Base-by-base conservation (phyloP, 2,888 invertebrate genomes). In the Lasioglossum zephyrum region DNA sequence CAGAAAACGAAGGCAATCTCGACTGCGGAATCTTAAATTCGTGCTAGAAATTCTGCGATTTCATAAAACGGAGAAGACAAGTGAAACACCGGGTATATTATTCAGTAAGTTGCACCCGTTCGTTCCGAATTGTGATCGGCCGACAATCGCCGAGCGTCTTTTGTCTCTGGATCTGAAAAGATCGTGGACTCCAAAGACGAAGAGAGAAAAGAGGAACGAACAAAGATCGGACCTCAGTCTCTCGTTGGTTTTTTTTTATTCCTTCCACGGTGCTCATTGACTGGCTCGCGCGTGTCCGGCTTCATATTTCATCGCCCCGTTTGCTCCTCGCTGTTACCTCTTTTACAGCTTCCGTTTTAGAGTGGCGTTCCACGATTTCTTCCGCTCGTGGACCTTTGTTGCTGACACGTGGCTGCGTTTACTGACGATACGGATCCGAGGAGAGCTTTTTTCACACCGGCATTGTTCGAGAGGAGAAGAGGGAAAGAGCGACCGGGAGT, bases 281-380 rank as follows among this genome's bases (percentile, higher is more conserved):
- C 75, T 72, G 53, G 66, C 49, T 36, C 39, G 57, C 74, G 78
- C 66, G 73, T 69, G 69, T 79, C 80, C 47, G 77, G 77, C 44
- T 84, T 86, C 80, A 86, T 86, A 86, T 86, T 86, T 86, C 85
- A 84, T 78, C 44, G 80, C 26, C 2, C 77, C 77, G 47, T 86
- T 72, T 73, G 53, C 80, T 41, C 57, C 44, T 22, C 39, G 44
- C 69, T 53, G 22, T 39, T 76, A 76, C n/a, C 73, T 31, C 82
- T 70, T 79, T 39, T 76, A 76, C n/a, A 79, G 47, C 82, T 70
- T 79, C 76, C 60, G 39, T 73, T 63, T 5, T 41, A 16, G 39
- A 77, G 39, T 79, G 69, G 73, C 73, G 77, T 72, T 84, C 79
- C 70, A 47, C 60, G 69, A 60, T 63, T 82, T 57, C 74, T 47